phyloP scores from a whole-genome alignment of 2,797 vertebrate genomes.

The Crypturellus tataupa region DNA sequence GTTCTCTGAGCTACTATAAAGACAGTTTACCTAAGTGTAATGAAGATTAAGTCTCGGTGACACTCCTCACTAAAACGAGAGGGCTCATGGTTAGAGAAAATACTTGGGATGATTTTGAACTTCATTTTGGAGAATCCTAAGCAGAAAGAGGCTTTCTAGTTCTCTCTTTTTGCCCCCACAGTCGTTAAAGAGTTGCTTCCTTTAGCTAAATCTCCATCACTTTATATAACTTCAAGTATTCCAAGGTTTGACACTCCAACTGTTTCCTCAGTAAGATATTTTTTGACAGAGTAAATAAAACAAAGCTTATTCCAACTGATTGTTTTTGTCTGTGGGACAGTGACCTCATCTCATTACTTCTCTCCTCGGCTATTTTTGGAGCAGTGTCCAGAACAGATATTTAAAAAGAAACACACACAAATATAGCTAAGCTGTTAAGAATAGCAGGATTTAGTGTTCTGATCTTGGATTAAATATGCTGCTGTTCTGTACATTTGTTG shows the following conservation, averaged over 20 bases:
- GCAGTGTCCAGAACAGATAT: background rate
- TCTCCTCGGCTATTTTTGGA: background rate
- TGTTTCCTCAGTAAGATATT: background rate
- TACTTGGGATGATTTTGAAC: background rate
- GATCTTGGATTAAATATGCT: background rate
- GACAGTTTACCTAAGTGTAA: rapidly evolving
- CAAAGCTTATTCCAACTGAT: background rate
- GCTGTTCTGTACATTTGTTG: background rate
- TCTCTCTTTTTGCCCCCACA: rapidly evolving
- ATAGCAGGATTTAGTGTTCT: too few species aligned
- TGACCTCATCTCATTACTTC: background rate
- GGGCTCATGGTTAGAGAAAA: background rate
- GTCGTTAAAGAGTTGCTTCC: background rate
- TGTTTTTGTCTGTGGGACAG: background rate
- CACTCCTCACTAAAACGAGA: background rate
- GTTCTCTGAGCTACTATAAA: background rate
- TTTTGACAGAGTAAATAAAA: background rate
- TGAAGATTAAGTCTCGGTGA: background rate
- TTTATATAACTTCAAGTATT: background rate
- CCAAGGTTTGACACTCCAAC: background rate
- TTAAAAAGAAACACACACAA: background rate
- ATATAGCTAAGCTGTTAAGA: too few species aligned
- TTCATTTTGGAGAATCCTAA: background rate
- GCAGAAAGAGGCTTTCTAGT: background rate
- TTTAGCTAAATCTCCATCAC: background rate